These are phyloP conservation scores for Dastarcus helophoroides DNA, from an alignment of 2,888 invertebrate genomes.

Conservation along the genomic window DNA sequence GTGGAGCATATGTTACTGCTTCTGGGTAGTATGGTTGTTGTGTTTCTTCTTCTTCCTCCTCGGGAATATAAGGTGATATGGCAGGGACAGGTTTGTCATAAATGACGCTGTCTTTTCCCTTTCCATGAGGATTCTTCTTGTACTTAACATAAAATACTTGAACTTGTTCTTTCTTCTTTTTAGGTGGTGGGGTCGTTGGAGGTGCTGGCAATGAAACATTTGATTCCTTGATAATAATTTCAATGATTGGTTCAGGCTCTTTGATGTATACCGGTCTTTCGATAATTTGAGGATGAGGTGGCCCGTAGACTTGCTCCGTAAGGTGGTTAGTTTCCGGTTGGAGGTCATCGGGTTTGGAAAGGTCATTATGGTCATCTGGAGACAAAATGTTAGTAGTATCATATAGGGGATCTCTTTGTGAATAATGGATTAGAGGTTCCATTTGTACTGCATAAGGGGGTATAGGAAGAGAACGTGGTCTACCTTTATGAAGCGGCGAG, in stretches of 20 bases:
- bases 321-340: constrained; percentile 38
- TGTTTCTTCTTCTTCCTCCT: constrained; percentile 45
- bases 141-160: constrained; percentile 88
- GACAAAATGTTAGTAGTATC: constrained; percentile 41
- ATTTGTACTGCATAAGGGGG: constrained; percentile 70
- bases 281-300: constrained; percentile 28
- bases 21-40: constrained; percentile 32
- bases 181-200: constrained; percentile 42
- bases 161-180: constrained; percentile 67
- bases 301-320: constrained; percentile 40
- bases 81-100: constrained; percentile 75
- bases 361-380: constrained; percentile 37
- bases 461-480: constrained; percentile 38
- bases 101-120: constrained; percentile 58
- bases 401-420: constrained; percentile 67
- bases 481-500: constrained; percentile 29
- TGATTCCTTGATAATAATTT: constrained; percentile 84
- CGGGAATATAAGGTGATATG: constrained; percentile 53
- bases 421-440: constrained; percentile 70
- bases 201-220: constrained; percentile 67
- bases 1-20: constrained; percentile 30
- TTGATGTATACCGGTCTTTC: constrained; percentile 44
- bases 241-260: constrained; percentile 81
- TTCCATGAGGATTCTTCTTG: constrained; percentile 66
- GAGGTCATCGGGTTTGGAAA: constrained; percentile 39